Evolutionary conservation across 2,797 vertebrate genomes (phyloP).

Genomic region (Rhinella marina): DNA sequence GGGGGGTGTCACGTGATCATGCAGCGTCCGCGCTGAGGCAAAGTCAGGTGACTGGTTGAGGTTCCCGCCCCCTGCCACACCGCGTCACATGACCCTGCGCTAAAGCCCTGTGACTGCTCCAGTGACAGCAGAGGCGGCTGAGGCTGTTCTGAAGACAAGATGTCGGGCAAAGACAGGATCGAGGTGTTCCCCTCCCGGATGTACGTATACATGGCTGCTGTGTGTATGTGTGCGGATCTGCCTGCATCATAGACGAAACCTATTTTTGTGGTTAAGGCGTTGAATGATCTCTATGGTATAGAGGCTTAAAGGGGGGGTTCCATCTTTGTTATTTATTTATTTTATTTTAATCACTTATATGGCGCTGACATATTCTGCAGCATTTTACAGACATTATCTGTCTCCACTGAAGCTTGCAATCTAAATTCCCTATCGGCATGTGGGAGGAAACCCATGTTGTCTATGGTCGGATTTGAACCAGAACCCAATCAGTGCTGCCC

Average conservation of each 20-base stretch:
- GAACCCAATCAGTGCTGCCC: no score
- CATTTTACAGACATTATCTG: no score
- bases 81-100: constrained; percentile 35
- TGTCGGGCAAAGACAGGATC: constrained; percentile 96
- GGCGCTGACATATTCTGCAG: no score
- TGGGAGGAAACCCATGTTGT: no score
- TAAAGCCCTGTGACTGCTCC: background rate
- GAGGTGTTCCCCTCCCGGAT: constrained; percentile 97
- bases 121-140: background rate
- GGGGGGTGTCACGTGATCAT: background rate
- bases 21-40: background rate
- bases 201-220: constrained; percentile 77
- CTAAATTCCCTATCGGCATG: no score
- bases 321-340: background rate
- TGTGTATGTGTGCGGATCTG: background rate
- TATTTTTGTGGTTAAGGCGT: background rate
- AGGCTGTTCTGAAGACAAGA: constrained; percentile 67
- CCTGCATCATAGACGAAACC: background rate
- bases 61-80: background rate
- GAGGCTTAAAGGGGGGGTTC: background rate
- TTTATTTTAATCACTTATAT: no score
- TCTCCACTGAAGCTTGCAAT: no score
- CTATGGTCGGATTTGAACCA: no score
- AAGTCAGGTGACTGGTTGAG: constrained; percentile 21
- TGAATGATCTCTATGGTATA: background rate